Evolutionary conservation across 2,888 invertebrate genomes (phyloP).

Genomic region (Nephrotoma flavescens): DNA sequence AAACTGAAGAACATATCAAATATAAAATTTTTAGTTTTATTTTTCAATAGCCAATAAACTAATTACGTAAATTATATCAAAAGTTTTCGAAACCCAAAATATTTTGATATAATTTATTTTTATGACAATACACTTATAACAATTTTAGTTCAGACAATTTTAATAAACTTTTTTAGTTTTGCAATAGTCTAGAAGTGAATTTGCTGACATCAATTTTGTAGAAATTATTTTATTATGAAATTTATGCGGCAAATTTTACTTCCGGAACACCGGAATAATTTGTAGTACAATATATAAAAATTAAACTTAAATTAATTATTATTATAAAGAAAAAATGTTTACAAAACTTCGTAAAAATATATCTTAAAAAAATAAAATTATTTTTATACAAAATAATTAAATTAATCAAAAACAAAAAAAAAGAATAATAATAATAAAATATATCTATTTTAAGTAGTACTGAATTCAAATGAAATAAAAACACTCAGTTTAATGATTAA

Average conservation of each 20-base stretch:
- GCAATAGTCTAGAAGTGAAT: conserved; percentile 27
- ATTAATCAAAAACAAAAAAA: not conserved
- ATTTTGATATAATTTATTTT: not conserved
- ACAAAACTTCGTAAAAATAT: not conserved
- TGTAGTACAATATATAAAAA: conserved; percentile 32
- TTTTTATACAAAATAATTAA: not conserved
- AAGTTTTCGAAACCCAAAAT: not conserved
- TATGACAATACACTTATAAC: not conserved
- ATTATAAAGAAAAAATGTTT: conserved; percentile 2
- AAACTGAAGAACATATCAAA: not conserved
- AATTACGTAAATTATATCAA: not conserved
- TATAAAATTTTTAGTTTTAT: not conserved
- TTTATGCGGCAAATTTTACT: not conserved
- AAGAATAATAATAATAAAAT: not conserved
- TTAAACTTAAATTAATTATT: conserved; percentile 10
- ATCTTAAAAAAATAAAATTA: conserved; percentile 1
- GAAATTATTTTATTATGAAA: not conserved
- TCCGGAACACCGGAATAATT: conserved; percentile 32
- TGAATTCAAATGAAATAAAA: not conserved
- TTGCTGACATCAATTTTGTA: not conserved
- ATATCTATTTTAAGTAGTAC: not conserved
- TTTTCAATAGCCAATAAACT: not conserved
- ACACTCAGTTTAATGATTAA: not conserved
- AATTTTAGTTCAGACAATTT: not conserved
- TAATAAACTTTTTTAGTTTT: conserved; percentile 19